Evolutionary conservation across 1,140 invertebrate genomes (phyloP).

Genomic region (Cotesia typhae): DNA sequence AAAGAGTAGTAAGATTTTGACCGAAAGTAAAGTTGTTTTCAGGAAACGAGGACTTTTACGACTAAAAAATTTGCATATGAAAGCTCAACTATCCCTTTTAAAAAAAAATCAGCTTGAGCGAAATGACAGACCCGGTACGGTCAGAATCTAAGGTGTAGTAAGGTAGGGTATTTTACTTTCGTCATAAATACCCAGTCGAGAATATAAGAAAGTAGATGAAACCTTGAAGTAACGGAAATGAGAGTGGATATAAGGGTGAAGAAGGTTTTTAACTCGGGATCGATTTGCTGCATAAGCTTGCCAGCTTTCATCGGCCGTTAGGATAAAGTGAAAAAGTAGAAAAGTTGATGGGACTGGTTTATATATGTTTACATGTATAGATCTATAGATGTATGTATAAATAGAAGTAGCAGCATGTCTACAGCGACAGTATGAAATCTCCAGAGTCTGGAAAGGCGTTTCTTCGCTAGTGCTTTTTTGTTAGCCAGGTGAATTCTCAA

Average conservation of each 20-base stretch:
- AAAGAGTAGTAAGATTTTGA: background rate
- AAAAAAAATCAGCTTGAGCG: background rate
- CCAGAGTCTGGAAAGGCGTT: constrained; percentile 11
- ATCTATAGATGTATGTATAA: background rate
- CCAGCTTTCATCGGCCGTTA: constrained; percentile 13
- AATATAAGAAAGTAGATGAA: background rate
- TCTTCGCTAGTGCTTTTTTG: constrained; percentile 24
- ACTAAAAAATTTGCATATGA: constrained; percentile 39
- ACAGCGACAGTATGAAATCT: too few relatives aligned
- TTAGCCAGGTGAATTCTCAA: constrained; percentile 31
- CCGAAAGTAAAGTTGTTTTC: constrained; percentile 23
- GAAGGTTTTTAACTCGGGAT: constrained; percentile 21
- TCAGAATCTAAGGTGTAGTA: background rate
- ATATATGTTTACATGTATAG: constrained; percentile 17
- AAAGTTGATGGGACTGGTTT: constrained; percentile 13
- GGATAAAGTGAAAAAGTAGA: constrained; percentile 33
- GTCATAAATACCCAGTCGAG: constrained; percentile 22
- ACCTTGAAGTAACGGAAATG: background rate
- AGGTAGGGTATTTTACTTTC: constrained; percentile 23
- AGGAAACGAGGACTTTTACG: constrained; percentile 11
- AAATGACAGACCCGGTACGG: background rate
- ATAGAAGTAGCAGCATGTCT: too few relatives aligned
- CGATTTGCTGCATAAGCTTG: constrained; percentile 21
- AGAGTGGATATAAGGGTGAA: background rate
- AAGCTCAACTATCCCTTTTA: constrained; percentile 7